A percentile compares a stretch with the other conserved stretches of the same genome.
Evolutionary conservation across 2,113 vertebrate species (phyloP).

Genomic region (Ageneiosus marmoratus): DNA sequence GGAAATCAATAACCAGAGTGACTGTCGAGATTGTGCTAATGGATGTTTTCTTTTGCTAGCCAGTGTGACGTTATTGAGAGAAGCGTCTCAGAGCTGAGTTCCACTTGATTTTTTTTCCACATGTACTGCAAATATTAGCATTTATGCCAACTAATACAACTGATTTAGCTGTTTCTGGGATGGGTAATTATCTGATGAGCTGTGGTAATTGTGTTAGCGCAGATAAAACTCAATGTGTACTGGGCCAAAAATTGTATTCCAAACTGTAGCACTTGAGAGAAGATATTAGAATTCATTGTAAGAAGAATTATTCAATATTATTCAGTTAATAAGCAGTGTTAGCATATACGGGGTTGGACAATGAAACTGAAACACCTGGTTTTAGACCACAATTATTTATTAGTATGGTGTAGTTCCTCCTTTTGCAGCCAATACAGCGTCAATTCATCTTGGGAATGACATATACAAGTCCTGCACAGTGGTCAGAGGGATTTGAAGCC

Average conservation of each 20-base stretch:
- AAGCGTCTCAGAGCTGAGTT: background rate
- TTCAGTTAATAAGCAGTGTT: no score
- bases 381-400: no score
- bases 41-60: constrained; percentile 34
- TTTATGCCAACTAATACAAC: background rate
- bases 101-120: background rate
- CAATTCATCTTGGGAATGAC: no score
- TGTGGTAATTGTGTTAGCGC: background rate
- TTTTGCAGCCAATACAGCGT: no score
- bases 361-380: no score
- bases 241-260: background rate
- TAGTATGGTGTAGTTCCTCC: no score
- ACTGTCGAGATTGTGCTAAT: constrained; percentile 62
- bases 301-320: background rate
- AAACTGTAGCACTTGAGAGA: background rate
- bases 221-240: background rate
- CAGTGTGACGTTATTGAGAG: background rate
- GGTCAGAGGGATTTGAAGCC: no score
- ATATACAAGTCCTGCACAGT: no score
- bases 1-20: constrained; percentile 66
- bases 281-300: background rate
- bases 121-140: background rate
- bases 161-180: background rate
- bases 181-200: background rate
- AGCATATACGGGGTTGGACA: no score